Percentiles rank a stretch among this genome's conserved stretches.
Evolutionary conservation across 2,888 invertebrate species (phyloP).

Genomic region (Drosophila quinaria): DNA sequence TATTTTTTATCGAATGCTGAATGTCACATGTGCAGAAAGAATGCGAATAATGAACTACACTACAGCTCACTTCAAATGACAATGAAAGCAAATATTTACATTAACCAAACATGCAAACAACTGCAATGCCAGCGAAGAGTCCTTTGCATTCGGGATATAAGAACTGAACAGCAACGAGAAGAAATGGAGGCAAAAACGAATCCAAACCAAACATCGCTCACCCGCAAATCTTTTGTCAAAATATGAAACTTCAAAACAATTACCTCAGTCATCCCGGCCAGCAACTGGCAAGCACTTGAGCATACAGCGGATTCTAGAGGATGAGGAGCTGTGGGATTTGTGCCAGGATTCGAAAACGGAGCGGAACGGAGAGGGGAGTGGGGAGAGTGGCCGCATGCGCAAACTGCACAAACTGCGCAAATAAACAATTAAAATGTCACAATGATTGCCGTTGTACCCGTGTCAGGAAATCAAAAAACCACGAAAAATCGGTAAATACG

Average conservation of each 20-base stretch:
- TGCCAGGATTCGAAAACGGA: slow-evolving; percentile 20
- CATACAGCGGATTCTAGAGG: slow-evolving; percentile 31
- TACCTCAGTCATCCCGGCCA: slow-evolving; percentile 44
- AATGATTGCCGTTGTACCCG: slow-evolving; percentile 81
- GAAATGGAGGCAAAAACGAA: slow-evolving; percentile 13
- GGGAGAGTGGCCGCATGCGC: slow-evolving; percentile 35
- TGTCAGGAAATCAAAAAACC: slow-evolving; percentile 81
- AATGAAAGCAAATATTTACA: slow-evolving; percentile 78
- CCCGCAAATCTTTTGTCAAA: slow-evolving; percentile 74
- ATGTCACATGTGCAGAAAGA: slow-evolving; percentile 26
- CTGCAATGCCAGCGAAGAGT: slow-evolving; percentile 20
- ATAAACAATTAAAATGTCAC: slow-evolving; percentile 82
- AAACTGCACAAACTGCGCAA: slow-evolving; percentile 75
- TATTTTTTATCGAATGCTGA: slow-evolving; percentile 5
- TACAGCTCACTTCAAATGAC: slow-evolving; percentile 73
- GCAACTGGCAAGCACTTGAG: slow-evolving; percentile 62
- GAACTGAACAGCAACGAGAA: slow-evolving; percentile 23
- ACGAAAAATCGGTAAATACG: slow-evolving; percentile 73
- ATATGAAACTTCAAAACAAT: slow-evolving; percentile 69
- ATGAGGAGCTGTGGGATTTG: slow-evolving; percentile 28
- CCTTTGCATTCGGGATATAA: slow-evolving; percentile 32
- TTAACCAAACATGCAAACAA: slow-evolving; percentile 54
- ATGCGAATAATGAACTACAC: slow-evolving; percentile 59
- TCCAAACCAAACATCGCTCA: slow-evolving; percentile 46
- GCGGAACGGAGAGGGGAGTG: background rate